Evolutionary conservation across 1,140 invertebrate species (phyloP).

Genomic region (Caenorhabditis remanei): DNA sequence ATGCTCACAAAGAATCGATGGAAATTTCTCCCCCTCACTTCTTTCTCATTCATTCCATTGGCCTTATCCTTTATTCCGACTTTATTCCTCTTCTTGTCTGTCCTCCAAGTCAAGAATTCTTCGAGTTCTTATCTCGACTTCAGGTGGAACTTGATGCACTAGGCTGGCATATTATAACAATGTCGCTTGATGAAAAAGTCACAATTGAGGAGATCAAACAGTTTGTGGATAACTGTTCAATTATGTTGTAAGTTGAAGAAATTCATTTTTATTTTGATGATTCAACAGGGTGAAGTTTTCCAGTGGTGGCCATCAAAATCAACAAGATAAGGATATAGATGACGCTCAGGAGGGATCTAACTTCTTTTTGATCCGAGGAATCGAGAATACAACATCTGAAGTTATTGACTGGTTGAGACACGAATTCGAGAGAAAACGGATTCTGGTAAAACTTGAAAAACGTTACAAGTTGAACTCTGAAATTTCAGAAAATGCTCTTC

Average conservation of each 20-base stretch:
- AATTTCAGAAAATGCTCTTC: slow-evolving; percentile 15
- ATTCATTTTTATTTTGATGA: neutral
- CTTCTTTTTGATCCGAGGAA: slow-evolving; percentile 19
- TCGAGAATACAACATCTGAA: slow-evolving; percentile 21
- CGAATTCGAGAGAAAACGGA: slow-evolving; percentile 3
- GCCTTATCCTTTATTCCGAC: slow-evolving; percentile 3
- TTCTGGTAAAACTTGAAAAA: neutral
- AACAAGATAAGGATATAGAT: neutral
- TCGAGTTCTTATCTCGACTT: neutral
- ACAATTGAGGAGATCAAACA: slow-evolving; percentile 28
- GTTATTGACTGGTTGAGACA: slow-evolving; percentile 37
- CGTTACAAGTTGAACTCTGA: neutral
- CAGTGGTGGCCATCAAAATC: slow-evolving; percentile 9
- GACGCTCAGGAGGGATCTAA: neutral
- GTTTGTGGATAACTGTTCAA: slow-evolving; percentile 25
- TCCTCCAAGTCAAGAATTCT: slow-evolving; percentile 27
- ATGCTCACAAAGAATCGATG: slow-evolving; percentile 14
- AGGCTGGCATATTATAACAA: slow-evolving; percentile 9
- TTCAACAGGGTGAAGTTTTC: neutral
- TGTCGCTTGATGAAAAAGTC: slow-evolving; percentile 8
- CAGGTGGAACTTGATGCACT: slow-evolving; percentile 6
- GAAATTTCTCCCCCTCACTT: neutral
- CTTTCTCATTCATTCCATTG: slow-evolving; percentile 10
- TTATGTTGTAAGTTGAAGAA: neutral
- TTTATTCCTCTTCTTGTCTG: slow-evolving; percentile 31